A percentile compares a stretch with the other conserved stretches of the same genome.
Evolutionary conservation across 2,888 invertebrate genomes (phyloP).

Genomic region (Tubulanus polymorphus): DNA sequence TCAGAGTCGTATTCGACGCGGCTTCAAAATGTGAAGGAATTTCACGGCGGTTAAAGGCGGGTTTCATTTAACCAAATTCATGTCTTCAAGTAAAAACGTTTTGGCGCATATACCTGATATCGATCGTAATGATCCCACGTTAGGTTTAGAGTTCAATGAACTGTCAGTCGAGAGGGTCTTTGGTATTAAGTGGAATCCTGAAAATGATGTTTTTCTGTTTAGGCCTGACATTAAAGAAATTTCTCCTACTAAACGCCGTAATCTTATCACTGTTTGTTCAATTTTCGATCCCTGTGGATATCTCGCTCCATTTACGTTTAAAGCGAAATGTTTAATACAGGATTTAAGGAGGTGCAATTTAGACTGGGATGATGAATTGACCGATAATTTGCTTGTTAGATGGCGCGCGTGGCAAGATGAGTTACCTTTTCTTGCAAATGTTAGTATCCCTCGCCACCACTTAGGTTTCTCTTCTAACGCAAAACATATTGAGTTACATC

Average conservation of each 20-base stretch:
- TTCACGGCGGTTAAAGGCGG: background rate
- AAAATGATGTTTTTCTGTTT: background rate
- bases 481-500: background rate
- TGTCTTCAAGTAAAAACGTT: background rate
- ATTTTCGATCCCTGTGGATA: background rate
- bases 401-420: background rate
- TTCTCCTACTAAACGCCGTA: background rate
- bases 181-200: background rate
- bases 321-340: background rate
- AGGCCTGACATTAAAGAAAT: too few relatives aligned
- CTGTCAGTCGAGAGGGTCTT: background rate
- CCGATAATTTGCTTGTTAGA: background rate
- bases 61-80: background rate
- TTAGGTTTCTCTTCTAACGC: background rate
- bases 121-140: too few relatives aligned
- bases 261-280: background rate
- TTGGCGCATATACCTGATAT: background rate
- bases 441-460: background rate
- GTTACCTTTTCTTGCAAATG: background rate
- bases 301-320: background rate
- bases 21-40: background rate
- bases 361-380: background rate
- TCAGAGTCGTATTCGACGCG: constrained; percentile 1
- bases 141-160: background rate
- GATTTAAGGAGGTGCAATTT: background rate